Evolutionary conservation across 2,797 vertebrate genomes (phyloP).

Genomic region (Ctenopoma multispine): DNA sequence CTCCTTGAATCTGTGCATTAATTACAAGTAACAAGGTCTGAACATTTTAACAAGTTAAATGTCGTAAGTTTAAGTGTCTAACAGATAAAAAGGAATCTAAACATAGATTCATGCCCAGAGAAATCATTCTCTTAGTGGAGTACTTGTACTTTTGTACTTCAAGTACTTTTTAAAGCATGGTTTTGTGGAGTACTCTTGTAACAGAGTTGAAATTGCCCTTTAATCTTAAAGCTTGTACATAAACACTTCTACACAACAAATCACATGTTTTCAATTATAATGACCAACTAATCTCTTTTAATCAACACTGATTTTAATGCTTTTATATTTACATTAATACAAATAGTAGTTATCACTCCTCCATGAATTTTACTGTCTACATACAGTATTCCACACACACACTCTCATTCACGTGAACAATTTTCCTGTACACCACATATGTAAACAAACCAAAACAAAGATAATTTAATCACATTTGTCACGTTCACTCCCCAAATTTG

Average conservation of each 20-base stretch:
- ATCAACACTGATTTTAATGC: not conserved
- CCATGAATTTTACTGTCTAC: not conserved
- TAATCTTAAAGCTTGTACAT: not conserved
- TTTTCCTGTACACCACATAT: not conserved
- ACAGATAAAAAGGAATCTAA: too few species aligned
- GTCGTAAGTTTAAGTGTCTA: too few species aligned
- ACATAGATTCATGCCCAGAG: too few species aligned
- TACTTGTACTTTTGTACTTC: too few species aligned
- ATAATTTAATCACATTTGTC: not conserved
- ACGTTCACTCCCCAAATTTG: slow-evolving; percentile 86
- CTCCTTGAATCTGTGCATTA: too few species aligned
- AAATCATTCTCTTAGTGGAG: too few species aligned
- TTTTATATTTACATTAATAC: not conserved
- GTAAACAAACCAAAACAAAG: not conserved
- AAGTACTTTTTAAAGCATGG: too few species aligned
- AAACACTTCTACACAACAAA: slow-evolving; percentile 6
- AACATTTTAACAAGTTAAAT: too few species aligned
- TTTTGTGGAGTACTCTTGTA: too few species aligned
- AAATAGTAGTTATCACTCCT: not conserved
- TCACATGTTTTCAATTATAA: not conserved
- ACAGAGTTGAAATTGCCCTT: not conserved
- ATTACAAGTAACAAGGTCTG: too few species aligned
- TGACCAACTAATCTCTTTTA: not conserved
- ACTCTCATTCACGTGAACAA: not conserved
- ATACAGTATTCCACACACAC: slow-evolving; percentile 10